phyloP scores from a whole-genome alignment of 2,113 vertebrate species.

The Pseudonaja textilis region DNA sequence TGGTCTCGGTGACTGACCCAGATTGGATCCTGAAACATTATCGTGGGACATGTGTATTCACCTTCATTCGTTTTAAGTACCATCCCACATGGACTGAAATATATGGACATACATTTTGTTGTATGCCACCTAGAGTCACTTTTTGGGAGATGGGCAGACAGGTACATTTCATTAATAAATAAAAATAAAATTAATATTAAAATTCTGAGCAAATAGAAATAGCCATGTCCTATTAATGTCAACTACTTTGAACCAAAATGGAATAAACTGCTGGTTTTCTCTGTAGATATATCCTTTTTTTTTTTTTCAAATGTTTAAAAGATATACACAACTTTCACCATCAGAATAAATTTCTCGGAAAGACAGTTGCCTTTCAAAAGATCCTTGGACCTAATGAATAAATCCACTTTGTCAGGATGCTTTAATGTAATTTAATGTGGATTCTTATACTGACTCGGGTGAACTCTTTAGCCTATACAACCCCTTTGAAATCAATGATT shows the following conservation, averaged over 20 bases:
- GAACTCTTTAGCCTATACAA: neutral
- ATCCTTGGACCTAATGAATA: neutral
- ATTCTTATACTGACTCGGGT: neutral
- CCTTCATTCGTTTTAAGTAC: neutral
- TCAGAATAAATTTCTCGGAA: neutral
- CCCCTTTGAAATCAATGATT: neutral
- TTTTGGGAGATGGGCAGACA: neutral
- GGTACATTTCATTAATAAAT: neutral
- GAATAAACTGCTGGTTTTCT: neutral
- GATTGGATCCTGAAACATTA: neutral
- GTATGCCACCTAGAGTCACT: neutral
- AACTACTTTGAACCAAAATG: slow-evolving; percentile 4
- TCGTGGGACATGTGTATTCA: neutral
- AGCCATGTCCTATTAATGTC: neutral
- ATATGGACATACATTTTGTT: neutral
- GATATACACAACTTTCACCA: neutral
- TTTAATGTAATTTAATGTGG: neutral
- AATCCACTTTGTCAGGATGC: neutral
- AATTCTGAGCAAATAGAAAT: neutral
- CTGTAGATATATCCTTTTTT: neutral
- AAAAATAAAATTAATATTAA: neutral
- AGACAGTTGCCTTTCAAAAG: neutral
- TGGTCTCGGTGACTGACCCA: neutral
- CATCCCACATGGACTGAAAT: neutral
- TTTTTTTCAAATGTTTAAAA: neutral